Evolutionary conservation across 1,140 invertebrate species (phyloP).

Genomic region (Cydia strobilella): DNA sequence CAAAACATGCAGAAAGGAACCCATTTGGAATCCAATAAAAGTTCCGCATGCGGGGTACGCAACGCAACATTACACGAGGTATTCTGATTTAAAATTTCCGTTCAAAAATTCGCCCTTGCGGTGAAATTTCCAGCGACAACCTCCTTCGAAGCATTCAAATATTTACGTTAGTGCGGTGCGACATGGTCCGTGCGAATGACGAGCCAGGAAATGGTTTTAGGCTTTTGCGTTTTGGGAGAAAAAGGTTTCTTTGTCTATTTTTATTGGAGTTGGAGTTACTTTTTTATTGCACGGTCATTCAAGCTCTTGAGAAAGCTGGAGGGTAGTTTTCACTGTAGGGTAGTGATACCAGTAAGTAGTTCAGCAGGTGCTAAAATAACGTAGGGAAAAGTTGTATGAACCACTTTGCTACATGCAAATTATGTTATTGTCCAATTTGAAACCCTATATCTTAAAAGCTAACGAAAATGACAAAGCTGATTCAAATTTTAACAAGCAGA

Average conservation of each 20-base stretch:
- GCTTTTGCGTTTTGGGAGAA: not conserved
- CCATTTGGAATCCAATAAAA: slow-evolving; percentile 31
- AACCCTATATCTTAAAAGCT: too few species aligned
- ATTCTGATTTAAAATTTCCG: slow-evolving; percentile 41
- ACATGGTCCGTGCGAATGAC: slow-evolving; percentile 36
- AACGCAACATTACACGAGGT: slow-evolving; percentile 34
- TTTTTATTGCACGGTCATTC: not conserved
- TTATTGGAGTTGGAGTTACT: slow-evolving; percentile 4
- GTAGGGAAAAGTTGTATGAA: not conserved
- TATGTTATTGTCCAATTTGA: not conserved
- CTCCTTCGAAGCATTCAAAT: slow-evolving; percentile 44
- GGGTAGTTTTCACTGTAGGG: not conserved
- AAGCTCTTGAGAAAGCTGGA: not conserved
- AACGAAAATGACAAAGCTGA: too few species aligned
- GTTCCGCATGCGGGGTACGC: not conserved
- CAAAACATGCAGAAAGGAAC: slow-evolving; percentile 28
- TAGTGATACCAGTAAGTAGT: not conserved
- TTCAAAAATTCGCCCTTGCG: slow-evolving; percentile 37
- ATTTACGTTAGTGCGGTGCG: slow-evolving; percentile 41
- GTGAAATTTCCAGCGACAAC: slow-evolving; percentile 40
- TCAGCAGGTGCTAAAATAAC: not conserved
- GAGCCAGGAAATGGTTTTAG: slow-evolving; percentile 14
- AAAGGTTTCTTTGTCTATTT: not conserved
- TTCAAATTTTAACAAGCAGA: too few species aligned
- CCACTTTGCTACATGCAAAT: not conserved